Evolutionary conservation across 2,797 vertebrate genomes (phyloP).

Genomic region (Sitta carolinensis): DNA sequence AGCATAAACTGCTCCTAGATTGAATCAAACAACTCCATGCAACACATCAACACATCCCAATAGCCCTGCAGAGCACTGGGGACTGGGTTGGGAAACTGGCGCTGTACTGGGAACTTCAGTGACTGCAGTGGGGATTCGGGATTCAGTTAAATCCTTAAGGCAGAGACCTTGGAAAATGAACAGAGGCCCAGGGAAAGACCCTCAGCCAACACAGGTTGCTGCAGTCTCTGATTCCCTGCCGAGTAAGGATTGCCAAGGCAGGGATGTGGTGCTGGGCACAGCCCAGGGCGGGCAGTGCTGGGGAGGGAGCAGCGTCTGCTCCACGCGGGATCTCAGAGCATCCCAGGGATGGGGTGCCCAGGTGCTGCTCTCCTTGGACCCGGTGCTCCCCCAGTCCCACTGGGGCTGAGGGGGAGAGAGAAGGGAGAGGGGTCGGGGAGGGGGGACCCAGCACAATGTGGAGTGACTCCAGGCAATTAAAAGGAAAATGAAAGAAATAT

Average conservation of each 20-base stretch:
- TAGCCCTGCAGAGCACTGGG: neutral
- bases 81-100: neutral
- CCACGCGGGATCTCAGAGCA: rapidly evolving
- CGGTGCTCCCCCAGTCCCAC: neutral
- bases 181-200: neutral
- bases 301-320: neutral
- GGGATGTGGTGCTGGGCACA: rapidly evolving
- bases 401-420: neutral
- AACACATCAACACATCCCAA: neutral
- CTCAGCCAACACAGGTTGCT: neutral
- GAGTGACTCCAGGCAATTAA: constrained; percentile 9
- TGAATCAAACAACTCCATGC: rapidly evolving
- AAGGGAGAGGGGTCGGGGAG: neutral
- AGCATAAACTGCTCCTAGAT: rapidly evolving
- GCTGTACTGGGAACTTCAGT: neutral
- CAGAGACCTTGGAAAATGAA: neutral
- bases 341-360: neutral
- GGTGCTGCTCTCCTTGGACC: neutral
- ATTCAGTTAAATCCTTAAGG: neutral
- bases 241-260: rapidly evolving
- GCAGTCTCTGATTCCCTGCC: neutral
- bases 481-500: constrained; percentile 11
- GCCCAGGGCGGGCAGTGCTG: neutral
- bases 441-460: neutral
- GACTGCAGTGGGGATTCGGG: neutral